Evolutionary conservation across 2,888 invertebrate species (phyloP).

Genomic region (Lithophane ornitopus): DNA sequence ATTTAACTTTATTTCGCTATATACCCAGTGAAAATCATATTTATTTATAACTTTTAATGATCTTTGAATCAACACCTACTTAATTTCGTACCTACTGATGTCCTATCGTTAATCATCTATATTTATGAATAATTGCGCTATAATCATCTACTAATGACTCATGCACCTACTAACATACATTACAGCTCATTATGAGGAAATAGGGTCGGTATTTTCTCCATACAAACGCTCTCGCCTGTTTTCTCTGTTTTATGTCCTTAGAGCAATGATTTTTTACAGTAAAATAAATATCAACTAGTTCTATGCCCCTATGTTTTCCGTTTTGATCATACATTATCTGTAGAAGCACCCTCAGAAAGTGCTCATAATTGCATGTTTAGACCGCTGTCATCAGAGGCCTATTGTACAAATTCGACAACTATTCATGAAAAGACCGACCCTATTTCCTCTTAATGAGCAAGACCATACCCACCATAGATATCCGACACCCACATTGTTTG

Average conservation of each 20-base stretch:
- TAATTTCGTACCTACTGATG: not conserved
- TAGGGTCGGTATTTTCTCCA: too few species aligned
- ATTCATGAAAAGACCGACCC: too few species aligned
- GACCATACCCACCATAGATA: slow-evolving; percentile 57
- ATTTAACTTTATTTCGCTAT: not conserved
- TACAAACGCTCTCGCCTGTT: too few species aligned
- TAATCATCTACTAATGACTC: not conserved
- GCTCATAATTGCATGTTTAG: too few species aligned
- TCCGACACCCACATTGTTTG: slow-evolving; percentile 54
- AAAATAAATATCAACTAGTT: too few species aligned
- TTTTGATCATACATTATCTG: too few species aligned
- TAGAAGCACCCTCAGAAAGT: too few species aligned
- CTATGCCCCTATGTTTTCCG: too few species aligned
- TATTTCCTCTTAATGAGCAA: not conserved
- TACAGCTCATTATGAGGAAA: not conserved
- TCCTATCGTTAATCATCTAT: not conserved
- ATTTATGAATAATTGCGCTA: not conserved
- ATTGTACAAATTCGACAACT: too few species aligned
- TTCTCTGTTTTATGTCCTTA: too few species aligned
- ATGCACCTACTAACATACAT: slow-evolving; percentile 1
- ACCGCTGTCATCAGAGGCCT: too few species aligned
- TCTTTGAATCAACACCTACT: not conserved
- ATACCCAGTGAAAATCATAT: not conserved
- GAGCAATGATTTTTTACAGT: too few species aligned
- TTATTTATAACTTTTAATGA: not conserved